Evolutionary conservation across 2,888 invertebrate genomes (phyloP).

Genomic region (Troides oblongomaculatus): DNA sequence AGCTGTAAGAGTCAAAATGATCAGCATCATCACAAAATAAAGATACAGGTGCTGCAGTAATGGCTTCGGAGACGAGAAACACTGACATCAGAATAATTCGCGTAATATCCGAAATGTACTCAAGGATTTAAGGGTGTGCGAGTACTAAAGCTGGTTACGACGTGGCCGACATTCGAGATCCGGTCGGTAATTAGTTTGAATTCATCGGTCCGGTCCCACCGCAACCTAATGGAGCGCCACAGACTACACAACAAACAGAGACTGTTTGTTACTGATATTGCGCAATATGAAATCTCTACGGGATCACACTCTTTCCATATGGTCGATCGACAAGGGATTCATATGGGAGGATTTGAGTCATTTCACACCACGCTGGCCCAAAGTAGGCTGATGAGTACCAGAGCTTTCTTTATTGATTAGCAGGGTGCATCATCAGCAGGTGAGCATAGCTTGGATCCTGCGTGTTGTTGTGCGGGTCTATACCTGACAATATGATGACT

Average conservation of each 20-base stretch:
- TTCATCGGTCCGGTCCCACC: constrained; percentile 49
- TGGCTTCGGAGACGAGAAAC: too few relatives aligned
- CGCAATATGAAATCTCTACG: not conserved
- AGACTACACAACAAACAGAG: constrained; percentile 37
- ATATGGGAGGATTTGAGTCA: too few relatives aligned
- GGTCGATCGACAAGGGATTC: not conserved
- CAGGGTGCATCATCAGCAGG: too few relatives aligned
- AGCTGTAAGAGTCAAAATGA: too few relatives aligned
- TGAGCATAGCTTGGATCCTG: not conserved
- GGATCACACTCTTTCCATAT: not conserved
- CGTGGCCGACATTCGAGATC: constrained; percentile 36
- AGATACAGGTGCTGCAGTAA: too few relatives aligned
- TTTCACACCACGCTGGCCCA: too few relatives aligned
- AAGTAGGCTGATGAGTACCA: too few relatives aligned
- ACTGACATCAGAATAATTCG: not conserved
- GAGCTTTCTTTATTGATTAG: too few relatives aligned
- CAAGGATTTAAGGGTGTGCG: not conserved
- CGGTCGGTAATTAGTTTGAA: constrained; percentile 56
- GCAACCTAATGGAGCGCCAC: constrained; percentile 56
- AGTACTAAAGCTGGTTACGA: constrained; percentile 5
- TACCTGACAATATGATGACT: not conserved
- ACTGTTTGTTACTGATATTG: not conserved
- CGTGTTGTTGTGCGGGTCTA: not conserved
- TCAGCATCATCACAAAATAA: too few relatives aligned
- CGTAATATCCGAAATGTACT: not conserved